Conservation (phyloP, 2,113 vertebrate genomes). For the Tragelaphus buxtoni region DNA sequence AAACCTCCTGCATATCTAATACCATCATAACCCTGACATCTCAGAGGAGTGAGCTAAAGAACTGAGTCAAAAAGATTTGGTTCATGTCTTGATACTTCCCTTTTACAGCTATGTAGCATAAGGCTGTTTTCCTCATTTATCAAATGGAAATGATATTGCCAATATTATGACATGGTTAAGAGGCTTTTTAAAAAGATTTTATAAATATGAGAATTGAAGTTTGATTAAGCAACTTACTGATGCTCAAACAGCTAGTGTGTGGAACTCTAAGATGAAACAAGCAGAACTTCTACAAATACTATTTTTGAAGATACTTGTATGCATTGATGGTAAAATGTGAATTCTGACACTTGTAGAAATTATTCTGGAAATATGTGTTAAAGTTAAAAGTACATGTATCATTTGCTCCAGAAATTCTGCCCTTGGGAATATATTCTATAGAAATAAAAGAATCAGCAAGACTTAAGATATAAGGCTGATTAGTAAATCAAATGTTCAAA, state of each 20-base stretch:
- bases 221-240: background rate
- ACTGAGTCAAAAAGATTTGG: background rate
- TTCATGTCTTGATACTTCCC: background rate
- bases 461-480: background rate
- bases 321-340: background rate
- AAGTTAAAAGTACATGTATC: background rate
- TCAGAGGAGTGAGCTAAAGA: background rate
- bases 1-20: background rate
- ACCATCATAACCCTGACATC: background rate
- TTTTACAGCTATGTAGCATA: background rate
- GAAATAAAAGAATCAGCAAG: background rate
- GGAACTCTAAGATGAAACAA: background rate
- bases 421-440: background rate
- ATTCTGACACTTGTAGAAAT: background rate
- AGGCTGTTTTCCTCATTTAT: background rate
- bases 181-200: background rate
- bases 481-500: background rate
- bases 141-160: background rate
- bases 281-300: background rate
- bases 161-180: background rate
- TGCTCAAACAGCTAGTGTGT: background rate
- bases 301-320: background rate
- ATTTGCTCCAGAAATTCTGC: slow-evolving; percentile 2
- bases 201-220: background rate
- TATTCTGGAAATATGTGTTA: background rate